Base-by-base conservation (phyloP, 2,113 vertebrate genomes). In the Myiagra hebetior region DNA sequence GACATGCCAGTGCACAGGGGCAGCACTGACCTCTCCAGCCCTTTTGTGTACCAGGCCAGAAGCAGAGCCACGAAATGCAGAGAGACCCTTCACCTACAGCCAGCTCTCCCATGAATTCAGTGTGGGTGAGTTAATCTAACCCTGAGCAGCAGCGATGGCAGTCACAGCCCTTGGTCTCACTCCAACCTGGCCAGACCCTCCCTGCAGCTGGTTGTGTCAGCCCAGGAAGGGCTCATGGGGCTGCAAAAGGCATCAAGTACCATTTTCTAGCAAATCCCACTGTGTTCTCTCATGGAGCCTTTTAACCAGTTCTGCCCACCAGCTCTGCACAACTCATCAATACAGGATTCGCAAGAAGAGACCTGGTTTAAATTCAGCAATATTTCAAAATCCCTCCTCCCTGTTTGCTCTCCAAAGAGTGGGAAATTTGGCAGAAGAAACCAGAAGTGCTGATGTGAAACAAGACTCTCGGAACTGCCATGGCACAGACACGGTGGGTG, bases 401-500 rank as follows among this genome's bases (percentile, higher is more conserved):
- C 22, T 0, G 0, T 1, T 7, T 39, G 26, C 52, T 60, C n/a
- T 64, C 59, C 74, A 60, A 80, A 69, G 17, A 31, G 20, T 10
- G 13, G 3, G 20, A 65, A 87, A 62, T 26, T 7, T 27, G 37
- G 50, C 35, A 84, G 27, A 77, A 56, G 17, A 41, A 64, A 16
- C 13, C 33, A 67, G 7, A 74, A 2, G 8, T 1, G 55, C 23
- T 52, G 21, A 30, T 56, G 49, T 22, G 31, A 55, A 35, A 11
- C 26, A 65, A 16, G 28, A 16, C 14, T 28, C 55, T 59, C 22
- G n/a, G 41, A 47, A 50, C 1, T 5, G 22, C 37, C 37, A 1
- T 0, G 10, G 52, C 42, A 49, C 26, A 31, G 27, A 3, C 4
- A 2, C 0, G 9, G 52, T 0, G 22, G 42, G 31, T 19, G 39